Evolutionary conservation across 2,797 vertebrate genomes (phyloP).

Genomic region (Acrossocheilus wenchowensis): DNA sequence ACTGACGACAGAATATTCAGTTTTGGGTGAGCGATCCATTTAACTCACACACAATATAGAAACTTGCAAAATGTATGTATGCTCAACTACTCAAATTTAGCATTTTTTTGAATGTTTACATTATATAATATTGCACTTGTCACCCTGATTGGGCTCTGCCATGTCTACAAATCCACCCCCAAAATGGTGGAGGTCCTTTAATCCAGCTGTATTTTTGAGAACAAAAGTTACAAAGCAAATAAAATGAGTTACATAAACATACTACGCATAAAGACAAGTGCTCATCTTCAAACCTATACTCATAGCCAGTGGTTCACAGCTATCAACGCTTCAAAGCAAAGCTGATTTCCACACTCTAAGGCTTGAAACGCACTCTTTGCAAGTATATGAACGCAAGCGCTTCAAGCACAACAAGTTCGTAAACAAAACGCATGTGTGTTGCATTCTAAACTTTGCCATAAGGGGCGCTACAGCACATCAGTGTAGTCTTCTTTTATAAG

Average conservation of each 20-base stretch:
- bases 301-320: background rate
- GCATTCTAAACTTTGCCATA: background rate
- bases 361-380: background rate
- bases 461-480: background rate
- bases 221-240: background rate
- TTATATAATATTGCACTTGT: background rate
- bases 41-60: background rate
- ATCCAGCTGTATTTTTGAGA: background rate
- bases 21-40: slow-evolving; percentile 4
- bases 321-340: slow-evolving; percentile 1
- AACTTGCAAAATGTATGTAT: background rate
- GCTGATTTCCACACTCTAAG: background rate
- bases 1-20: too few relatives aligned
- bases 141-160: background rate
- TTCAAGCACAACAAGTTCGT: background rate
- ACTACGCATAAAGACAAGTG: background rate
- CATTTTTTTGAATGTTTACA: background rate
- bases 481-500: background rate
- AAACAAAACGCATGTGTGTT: background rate
- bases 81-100: background rate
- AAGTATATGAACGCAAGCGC: background rate
- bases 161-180: background rate
- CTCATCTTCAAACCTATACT: slow-evolving; percentile 31
- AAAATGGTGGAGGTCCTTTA: background rate
- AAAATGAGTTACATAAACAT: background rate